These are phyloP conservation scores for Gnatocerus cornutus DNA, from an alignment of 2,888 invertebrate species.

Conservation along the genomic window DNA sequence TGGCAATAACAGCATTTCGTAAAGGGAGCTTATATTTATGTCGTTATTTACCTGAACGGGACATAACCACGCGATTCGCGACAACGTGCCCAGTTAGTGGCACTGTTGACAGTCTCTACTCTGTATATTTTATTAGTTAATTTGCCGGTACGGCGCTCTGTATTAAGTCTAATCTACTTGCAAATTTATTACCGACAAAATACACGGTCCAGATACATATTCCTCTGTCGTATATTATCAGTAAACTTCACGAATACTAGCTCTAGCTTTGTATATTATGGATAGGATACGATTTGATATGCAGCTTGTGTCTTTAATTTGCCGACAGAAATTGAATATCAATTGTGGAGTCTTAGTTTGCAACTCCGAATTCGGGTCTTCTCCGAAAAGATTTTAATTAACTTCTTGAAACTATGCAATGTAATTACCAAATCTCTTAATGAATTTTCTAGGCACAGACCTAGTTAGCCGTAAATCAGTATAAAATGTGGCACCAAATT, in stretches of 20 bases:
- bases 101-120: conserved; percentile 60
- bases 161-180: conserved; percentile 66
- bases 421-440: conserved; percentile 29
- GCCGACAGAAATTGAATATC: conserved; percentile 52
- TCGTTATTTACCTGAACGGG: conserved; percentile 46
- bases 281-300: conserved; percentile 33
- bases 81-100: conserved; percentile 41
- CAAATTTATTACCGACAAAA: conserved; percentile 62
- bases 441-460: conserved; percentile 17
- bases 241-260: conserved; percentile 39
- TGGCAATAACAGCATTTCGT: conserved; percentile 27
- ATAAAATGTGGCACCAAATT: neutral
- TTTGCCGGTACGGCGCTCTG: conserved; percentile 64
- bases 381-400: conserved; percentile 39
- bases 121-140: conserved; percentile 66
- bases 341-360: conserved; percentile 44
- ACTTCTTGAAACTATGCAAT: conserved; percentile 32
- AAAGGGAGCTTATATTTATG: conserved; percentile 41
- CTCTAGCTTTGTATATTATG: conserved; percentile 21
- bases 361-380: conserved; percentile 12
- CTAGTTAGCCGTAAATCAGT: conserved; percentile 20
- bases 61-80: conserved; percentile 48
- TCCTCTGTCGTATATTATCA: conserved; percentile 46
- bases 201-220: conserved; percentile 50
- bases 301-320: conserved; percentile 50